Evolutionary conservation across 2,888 invertebrate species (phyloP).

Genomic region (Spatulosminthurus flaviceps): DNA sequence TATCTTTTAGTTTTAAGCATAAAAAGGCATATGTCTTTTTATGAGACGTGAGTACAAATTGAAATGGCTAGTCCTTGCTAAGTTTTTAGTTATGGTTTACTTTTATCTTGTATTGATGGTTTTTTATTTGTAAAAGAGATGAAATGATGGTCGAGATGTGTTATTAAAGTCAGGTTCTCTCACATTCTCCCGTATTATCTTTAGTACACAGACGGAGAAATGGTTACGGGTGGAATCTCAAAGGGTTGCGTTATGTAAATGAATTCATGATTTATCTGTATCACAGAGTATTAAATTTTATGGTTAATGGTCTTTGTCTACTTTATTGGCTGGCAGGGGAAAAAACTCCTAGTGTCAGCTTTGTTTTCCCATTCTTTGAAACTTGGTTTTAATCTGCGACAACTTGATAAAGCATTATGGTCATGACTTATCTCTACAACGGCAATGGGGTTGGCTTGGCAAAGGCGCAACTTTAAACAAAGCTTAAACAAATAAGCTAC

Average conservation of each 20-base stretch:
- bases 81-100: not conserved
- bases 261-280: constrained; percentile 55
- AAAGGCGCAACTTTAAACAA: not conserved
- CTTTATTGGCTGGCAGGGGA: not conserved
- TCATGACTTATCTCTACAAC: constrained; percentile 32
- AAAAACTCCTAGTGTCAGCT: not conserved
- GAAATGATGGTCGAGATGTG: not conserved
- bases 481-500: no score
- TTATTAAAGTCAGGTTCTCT: constrained; percentile 10
- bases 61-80: no score
- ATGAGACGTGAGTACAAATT: no score
- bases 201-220: not conserved
- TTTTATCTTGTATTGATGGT: not conserved
- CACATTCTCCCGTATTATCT: constrained; percentile 5
- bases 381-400: constrained; percentile 37
- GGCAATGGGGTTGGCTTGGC: not conserved
- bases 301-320: constrained; percentile 39
- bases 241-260: constrained; percentile 3
- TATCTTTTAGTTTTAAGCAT: no score
- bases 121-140: not conserved
- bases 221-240: not conserved
- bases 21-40: no score
- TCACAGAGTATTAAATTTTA: constrained; percentile 45
- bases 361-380: constrained; percentile 19
- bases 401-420: constrained; percentile 36